Evolutionary conservation across 2,797 vertebrate genomes (phyloP).

Genomic region (Pelodytes ibericus): DNA sequence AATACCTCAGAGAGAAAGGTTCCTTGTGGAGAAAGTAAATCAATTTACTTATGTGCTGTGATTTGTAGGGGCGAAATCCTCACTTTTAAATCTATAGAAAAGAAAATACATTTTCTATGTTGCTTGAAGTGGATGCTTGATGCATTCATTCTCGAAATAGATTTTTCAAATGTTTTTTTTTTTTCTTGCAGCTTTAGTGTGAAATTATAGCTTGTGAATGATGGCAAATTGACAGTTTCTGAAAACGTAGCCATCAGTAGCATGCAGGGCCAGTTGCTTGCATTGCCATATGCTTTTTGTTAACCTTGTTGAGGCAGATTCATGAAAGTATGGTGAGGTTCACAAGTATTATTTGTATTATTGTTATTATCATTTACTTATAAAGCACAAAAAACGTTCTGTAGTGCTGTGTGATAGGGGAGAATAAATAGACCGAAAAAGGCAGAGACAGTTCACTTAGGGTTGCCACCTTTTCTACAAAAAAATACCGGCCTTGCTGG

Average conservation of each 20-base stretch:
- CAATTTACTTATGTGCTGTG: slow-evolving; percentile 47
- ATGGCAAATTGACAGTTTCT: slow-evolving; percentile 44
- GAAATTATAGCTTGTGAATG: slow-evolving; percentile 44
- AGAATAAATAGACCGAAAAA: too few relatives aligned
- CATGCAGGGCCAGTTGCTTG: neutral
- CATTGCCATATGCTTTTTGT: slow-evolving; percentile 12
- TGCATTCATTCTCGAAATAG: slow-evolving; percentile 51
- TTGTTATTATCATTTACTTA: too few relatives aligned
- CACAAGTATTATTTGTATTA: too few relatives aligned
- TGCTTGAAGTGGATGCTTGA: slow-evolving; percentile 39
- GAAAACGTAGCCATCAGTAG: slow-evolving; percentile 48
- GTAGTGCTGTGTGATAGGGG: too few relatives aligned
- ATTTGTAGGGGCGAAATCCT: slow-evolving; percentile 44
- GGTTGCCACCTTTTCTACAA: too few relatives aligned
- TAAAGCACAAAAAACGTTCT: too few relatives aligned
- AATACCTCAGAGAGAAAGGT: slow-evolving; percentile 42
- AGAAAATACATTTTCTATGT: slow-evolving; percentile 43
- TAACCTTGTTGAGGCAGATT: slow-evolving; percentile 10
- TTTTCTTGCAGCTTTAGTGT: slow-evolving; percentile 37
- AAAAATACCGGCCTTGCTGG: too few relatives aligned
- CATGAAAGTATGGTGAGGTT: neutral
- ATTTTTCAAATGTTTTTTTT: slow-evolving; percentile 25
- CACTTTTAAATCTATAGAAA: slow-evolving; percentile 34
- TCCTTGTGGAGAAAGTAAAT: slow-evolving; percentile 50
- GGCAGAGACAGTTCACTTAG: too few relatives aligned